Conservation (phyloP, 1,140 invertebrate species). For the Condylostylus longicornis region DNA sequence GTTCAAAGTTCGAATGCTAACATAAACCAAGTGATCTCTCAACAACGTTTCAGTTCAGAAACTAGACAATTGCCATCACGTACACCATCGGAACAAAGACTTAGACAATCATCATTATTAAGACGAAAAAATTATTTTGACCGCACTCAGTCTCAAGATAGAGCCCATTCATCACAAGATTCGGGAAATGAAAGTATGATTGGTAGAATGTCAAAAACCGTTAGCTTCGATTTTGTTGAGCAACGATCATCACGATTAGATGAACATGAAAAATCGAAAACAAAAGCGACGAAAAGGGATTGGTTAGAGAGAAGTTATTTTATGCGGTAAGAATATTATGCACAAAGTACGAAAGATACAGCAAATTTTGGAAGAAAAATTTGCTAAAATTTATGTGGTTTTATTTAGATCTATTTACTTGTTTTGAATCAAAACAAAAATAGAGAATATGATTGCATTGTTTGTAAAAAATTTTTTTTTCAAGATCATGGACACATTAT, state of each 20-base stretch:
- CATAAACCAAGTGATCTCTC: too few species aligned
- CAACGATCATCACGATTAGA: slow-evolving; percentile 27
- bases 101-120: not conserved
- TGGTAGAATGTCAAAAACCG: slow-evolving; percentile 29
- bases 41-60: too few species aligned
- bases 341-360: too few species aligned
- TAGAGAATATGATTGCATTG: too few species aligned
- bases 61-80: too few species aligned
- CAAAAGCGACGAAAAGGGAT: slow-evolving; percentile 22
- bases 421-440: too few species aligned
- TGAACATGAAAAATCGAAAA: slow-evolving; percentile 16
- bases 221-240: slow-evolving; percentile 32
- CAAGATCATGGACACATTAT: too few species aligned
- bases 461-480: too few species aligned
- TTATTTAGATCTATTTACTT: too few species aligned
- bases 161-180: slow-evolving; percentile 19
- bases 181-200: slow-evolving; percentile 16
- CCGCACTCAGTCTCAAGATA: slow-evolving; percentile 26
- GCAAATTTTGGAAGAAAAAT: too few species aligned
- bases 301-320: slow-evolving; percentile 30
- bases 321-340: slow-evolving; percentile 27
- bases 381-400: too few species aligned
- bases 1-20: too few species aligned
- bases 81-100: slow-evolving; percentile 22
- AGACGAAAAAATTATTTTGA: slow-evolving; percentile 8